phyloP scores from a whole-genome alignment of 2,797 vertebrate species.

The Sebastes cheni region DNA sequence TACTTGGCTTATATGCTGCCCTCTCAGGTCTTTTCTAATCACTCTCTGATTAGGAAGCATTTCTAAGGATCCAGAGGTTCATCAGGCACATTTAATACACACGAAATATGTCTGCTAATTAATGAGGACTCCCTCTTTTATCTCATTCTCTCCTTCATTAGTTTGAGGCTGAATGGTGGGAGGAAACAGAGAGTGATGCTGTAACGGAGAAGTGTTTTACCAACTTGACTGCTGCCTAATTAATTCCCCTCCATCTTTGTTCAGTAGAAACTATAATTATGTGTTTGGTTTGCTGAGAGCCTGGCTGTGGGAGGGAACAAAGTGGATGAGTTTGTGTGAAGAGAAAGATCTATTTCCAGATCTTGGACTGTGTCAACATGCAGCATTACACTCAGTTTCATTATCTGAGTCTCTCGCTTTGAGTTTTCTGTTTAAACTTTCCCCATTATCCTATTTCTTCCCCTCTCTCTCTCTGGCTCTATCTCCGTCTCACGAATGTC shows the following conservation, averaged over 20 bases:
- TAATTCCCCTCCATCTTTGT: conserved; percentile 31
- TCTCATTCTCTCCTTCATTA: conserved; percentile 34
- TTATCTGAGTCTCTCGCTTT: not conserved
- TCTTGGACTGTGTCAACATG: conserved; percentile 2
- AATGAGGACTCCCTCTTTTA: conserved; percentile 39
- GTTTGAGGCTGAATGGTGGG: conserved; percentile 41
- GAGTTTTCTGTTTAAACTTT: not conserved
- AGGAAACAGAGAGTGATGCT: conserved; percentile 23
- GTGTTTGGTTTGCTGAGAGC: conserved; percentile 30
- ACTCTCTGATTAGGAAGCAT: conserved; percentile 24
- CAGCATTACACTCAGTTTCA: not conserved
- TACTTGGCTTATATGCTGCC: not conserved
- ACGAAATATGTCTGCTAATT: conserved; percentile 49
- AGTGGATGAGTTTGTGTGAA: conserved; percentile 10
- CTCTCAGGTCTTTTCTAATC: conserved; percentile 24
- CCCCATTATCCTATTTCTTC: not conserved
- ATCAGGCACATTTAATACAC: conserved; percentile 44
- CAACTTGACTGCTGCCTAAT: conserved; percentile 35
- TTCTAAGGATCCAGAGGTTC: conserved; percentile 30
- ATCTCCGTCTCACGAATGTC: conserved; percentile 1
- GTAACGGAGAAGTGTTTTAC: conserved; percentile 42
- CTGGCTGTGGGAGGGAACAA: conserved; percentile 6
- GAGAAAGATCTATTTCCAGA: conserved; percentile 16
- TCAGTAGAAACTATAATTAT: conserved; percentile 42
- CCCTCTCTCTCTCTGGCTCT: not conserved